phyloP scores from a whole-genome alignment of 2,888 invertebrate genomes.

The Stenoptilia bipunctidactyla region DNA sequence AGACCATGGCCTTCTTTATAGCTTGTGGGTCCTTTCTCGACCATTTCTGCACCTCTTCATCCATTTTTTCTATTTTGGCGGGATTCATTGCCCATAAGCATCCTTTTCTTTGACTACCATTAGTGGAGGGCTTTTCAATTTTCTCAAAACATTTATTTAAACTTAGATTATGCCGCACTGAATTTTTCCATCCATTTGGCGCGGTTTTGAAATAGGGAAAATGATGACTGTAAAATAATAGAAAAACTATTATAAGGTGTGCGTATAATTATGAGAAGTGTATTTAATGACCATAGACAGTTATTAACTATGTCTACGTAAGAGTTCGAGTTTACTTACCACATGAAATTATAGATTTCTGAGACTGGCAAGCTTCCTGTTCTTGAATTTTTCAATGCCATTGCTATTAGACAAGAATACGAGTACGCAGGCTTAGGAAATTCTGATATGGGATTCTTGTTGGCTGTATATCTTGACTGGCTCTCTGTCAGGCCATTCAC shows the following conservation, averaged over 20 bases:
- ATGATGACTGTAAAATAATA: slow-evolving; percentile 79
- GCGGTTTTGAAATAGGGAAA: slow-evolving; percentile 99
- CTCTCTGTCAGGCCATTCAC: slow-evolving; percentile 46
- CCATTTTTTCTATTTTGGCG: slow-evolving; percentile 95
- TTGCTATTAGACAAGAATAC: slow-evolving; percentile 97
- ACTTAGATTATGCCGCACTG: slow-evolving; percentile 96
- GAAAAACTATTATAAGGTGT: slow-evolving; percentile 7
- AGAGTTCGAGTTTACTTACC: slow-evolving; percentile 71
- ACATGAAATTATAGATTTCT: slow-evolving; percentile 99
- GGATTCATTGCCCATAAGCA: slow-evolving; percentile 99
- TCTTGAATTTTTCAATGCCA: slow-evolving; percentile 96
- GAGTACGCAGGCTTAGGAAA: slow-evolving; percentile 98
- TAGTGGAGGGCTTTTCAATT: slow-evolving; percentile 93
- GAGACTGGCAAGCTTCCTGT: slow-evolving; percentile 96
- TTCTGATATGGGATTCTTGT: slow-evolving; percentile 65
- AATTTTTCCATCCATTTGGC: slow-evolving; percentile 99
- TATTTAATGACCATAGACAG: not conserved
- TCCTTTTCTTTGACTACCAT: slow-evolving; percentile 87
- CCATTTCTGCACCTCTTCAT: slow-evolving; percentile 98
- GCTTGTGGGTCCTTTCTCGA: slow-evolving; percentile 94
- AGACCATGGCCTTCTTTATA: slow-evolving; percentile 93
- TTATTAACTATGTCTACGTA: not conserved
- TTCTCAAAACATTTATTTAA: slow-evolving; percentile 99
- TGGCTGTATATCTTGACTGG: slow-evolving; percentile 48
- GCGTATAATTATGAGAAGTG: not conserved